These are phyloP conservation scores for Ophraella communa DNA, from an alignment of 2,888 invertebrate species.

Conservation along the genomic window DNA sequence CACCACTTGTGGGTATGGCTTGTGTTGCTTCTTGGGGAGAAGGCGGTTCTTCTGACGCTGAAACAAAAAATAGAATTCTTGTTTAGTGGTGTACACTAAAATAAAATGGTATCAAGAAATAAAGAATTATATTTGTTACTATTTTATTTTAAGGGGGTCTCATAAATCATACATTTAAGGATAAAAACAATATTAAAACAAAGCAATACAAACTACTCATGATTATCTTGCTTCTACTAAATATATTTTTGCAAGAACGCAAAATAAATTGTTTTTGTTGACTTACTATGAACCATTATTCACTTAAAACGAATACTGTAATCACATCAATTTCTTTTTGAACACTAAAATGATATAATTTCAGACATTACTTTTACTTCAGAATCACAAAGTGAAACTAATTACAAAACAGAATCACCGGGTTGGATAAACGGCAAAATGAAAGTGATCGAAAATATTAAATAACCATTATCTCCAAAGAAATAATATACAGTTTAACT, in stretches of 20 bases:
- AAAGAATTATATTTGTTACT: too few relatives aligned
- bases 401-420: constrained; percentile 17
- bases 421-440: constrained; percentile 11
- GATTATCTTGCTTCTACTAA: too few relatives aligned
- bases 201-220: too few relatives aligned
- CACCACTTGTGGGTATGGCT: constrained; percentile 54
- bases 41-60: constrained; percentile 57
- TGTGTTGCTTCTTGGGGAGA: constrained; percentile 58
- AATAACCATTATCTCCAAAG: constrained; percentile 4
- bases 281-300: constrained; percentile 22
- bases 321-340: background rate
- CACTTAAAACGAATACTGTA: background rate
- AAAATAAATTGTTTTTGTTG: background rate
- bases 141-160: too few relatives aligned
- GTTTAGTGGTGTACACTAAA: too few relatives aligned
- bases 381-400: constrained; percentile 30
- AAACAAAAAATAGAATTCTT: too few relatives aligned
- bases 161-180: too few relatives aligned
- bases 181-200: too few relatives aligned
- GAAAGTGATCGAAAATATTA: constrained; percentile 15
- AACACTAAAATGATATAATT: constrained; percentile 14
- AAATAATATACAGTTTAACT: background rate
- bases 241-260: too few relatives aligned
- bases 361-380: constrained; percentile 24
- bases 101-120: too few relatives aligned